A percentile compares a stretch with the other conserved stretches of the same genome.
Evolutionary conservation across 2,888 invertebrate genomes (phyloP).

Genomic region (Andrena haemorrhoa): DNA sequence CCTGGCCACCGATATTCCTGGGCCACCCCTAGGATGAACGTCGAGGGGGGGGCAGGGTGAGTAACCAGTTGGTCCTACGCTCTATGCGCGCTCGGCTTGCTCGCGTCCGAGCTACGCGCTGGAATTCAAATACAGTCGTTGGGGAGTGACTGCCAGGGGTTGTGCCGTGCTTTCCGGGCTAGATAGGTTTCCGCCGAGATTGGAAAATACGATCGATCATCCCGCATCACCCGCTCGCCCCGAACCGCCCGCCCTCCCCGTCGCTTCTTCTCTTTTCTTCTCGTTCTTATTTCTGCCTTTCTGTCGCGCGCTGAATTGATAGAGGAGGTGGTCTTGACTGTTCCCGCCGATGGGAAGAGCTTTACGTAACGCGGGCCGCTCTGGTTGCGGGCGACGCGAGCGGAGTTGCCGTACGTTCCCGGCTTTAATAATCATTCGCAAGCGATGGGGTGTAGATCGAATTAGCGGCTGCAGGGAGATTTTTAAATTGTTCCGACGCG

Average conservation of each 20-base stretch:
- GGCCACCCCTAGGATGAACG: constrained; percentile 51
- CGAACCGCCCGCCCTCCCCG: background rate
- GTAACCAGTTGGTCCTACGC: constrained; percentile 63
- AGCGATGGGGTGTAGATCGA: no score
- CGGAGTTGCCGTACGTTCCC: background rate
- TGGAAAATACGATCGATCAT: constrained; percentile 75
- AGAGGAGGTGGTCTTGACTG: constrained; percentile 41
- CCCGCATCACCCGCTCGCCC: constrained; percentile 15
- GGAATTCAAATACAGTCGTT: constrained; percentile 67
- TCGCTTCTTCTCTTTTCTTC: constrained; percentile 56
- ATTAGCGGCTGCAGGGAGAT: no score
- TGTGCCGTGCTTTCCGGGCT: constrained; percentile 58
- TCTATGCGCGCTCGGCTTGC: constrained; percentile 50
- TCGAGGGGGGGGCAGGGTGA: constrained; percentile 47
- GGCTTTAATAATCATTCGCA: no score
- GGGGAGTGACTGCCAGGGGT: constrained; percentile 38
- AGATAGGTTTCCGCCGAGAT: constrained; percentile 74
- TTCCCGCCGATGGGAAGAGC: constrained; percentile 39
- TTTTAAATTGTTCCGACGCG: no score
- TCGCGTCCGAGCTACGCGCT: constrained; percentile 62
- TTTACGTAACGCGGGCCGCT: constrained; percentile 31
- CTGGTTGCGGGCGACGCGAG: background rate
- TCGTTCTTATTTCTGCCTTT: constrained; percentile 55
- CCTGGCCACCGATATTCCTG: constrained; percentile 36
- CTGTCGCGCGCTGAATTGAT: constrained; percentile 44